Percentiles rank a stretch among this genome's conserved stretches.
Conservation (phyloP, 2,797 vertebrate species). For the Arrhamphus sclerolepis region DNA sequence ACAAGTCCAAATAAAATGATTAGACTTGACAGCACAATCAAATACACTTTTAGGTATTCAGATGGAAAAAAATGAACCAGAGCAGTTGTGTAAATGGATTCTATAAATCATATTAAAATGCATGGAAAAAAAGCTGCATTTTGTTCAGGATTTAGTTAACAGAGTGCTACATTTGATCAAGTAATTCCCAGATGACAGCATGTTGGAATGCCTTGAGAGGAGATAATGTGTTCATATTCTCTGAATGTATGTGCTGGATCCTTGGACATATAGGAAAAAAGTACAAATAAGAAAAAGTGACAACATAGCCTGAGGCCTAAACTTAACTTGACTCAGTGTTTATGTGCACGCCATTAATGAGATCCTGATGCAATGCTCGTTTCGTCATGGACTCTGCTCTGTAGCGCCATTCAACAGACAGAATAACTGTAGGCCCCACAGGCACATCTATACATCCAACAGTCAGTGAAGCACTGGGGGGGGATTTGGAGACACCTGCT, state of each 20-base stretch:
- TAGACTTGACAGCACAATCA: no score
- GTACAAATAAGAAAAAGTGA: constrained; percentile 62
- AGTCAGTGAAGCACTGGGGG: constrained; percentile 47
- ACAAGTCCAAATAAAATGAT: no score
- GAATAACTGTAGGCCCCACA: constrained; percentile 38
- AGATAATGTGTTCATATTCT: constrained; percentile 43
- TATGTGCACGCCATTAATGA: constrained; percentile 59
- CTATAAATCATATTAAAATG: no score
- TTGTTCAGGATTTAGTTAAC: no score
- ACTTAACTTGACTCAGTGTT: constrained; percentile 59
- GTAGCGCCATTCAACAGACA: constrained; percentile 38
- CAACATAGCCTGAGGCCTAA: constrained; percentile 45
- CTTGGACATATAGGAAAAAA: constrained; percentile 43
- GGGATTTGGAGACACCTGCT: constrained; percentile 64
- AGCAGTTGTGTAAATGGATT: no score
- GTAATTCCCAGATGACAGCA: constrained; percentile 29
- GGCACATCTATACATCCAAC: constrained; percentile 39
- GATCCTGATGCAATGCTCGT: constrained; percentile 58
- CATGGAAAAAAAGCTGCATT: no score
- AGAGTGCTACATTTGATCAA: constrained; percentile 35
- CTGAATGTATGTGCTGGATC: constrained; percentile 29
- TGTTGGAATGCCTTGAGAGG: constrained; percentile 43
- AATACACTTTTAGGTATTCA: no score
- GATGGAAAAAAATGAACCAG: no score
- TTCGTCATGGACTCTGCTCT: constrained; percentile 24